Conservation (phyloP, 2,888 invertebrate species). For the Lasioglossum malachurum region DNA sequence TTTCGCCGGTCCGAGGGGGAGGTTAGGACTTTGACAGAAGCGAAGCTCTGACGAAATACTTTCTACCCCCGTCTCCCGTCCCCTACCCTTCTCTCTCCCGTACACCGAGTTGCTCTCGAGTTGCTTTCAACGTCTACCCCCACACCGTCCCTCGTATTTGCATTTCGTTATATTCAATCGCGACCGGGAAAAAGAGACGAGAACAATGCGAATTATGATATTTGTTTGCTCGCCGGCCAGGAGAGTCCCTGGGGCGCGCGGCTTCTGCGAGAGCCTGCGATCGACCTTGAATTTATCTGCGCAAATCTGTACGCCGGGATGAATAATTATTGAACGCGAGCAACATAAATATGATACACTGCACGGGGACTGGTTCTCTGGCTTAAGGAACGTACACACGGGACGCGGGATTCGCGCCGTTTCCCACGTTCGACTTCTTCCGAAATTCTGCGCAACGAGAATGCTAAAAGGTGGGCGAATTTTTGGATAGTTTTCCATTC, state of each 20-base stretch:
- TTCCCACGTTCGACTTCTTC: neutral
- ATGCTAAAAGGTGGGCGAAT: neutral
- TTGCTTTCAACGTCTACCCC: conserved; percentile 66
- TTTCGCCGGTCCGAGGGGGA: conserved; percentile 51
- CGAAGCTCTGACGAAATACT: conserved; percentile 52
- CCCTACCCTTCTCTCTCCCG: neutral
- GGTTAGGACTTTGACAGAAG: conserved; percentile 55
- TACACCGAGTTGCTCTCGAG: conserved; percentile 24
- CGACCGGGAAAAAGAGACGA: conserved; percentile 73
- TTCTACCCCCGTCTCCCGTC: neutral
- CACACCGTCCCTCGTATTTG: conserved; percentile 79
- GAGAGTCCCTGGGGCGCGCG: conserved; percentile 65
- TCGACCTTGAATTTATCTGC: conserved; percentile 72
- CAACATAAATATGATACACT: conserved; percentile 70
- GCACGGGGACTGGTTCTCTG: conserved; percentile 58
- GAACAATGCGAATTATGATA: conserved; percentile 84
- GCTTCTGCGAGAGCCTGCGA: conserved; percentile 68
- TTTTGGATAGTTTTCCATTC: neutral
- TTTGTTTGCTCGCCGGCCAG: conserved; percentile 82
- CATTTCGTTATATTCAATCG: conserved; percentile 84
- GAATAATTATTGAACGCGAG: conserved; percentile 71
- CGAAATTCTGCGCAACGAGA: neutral
- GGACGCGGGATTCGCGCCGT: neutral
- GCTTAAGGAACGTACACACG: conserved; percentile 63
- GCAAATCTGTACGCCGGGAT: conserved; percentile 64